A percentile compares a stretch with the other conserved stretches of the same genome.
Evolutionary conservation across 2,113 vertebrate species (phyloP).

Genomic region (Stegastes partitus): DNA sequence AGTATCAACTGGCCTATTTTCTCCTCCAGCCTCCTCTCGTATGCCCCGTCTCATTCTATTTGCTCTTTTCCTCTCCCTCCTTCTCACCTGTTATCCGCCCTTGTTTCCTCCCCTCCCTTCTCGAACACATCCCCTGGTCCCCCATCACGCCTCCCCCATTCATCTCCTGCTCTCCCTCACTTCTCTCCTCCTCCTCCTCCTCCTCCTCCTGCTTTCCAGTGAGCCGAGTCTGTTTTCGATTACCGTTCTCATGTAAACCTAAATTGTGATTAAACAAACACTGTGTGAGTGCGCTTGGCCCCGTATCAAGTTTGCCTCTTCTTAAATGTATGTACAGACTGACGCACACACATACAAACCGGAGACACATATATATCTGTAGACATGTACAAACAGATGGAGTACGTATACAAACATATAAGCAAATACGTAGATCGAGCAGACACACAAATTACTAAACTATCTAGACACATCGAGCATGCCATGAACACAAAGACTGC

Average conservation of each 20-base stretch:
- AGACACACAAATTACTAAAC: conserved; percentile 39
- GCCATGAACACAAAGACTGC: not conserved
- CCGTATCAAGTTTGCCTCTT: conserved; percentile 54
- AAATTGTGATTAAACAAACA: conserved; percentile 82
- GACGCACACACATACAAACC: conserved; percentile 26
- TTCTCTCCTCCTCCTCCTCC: conserved; percentile 20
- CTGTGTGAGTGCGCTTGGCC: conserved; percentile 61
- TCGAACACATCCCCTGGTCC: not conserved
- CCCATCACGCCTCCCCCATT: not conserved
- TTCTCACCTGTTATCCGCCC: conserved; percentile 25
- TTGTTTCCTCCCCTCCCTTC: conserved; percentile 1
- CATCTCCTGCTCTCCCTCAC: conserved; percentile 20
- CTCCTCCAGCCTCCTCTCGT: conserved; percentile 1
- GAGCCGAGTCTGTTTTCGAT: conserved; percentile 74
- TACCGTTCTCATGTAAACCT: conserved; percentile 77
- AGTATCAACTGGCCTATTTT: not conserved
- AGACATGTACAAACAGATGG: conserved; percentile 59
- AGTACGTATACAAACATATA: conserved; percentile 55
- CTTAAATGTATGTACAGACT: conserved; percentile 29
- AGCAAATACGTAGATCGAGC: conserved; percentile 24
- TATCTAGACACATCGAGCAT: conserved; percentile 39
- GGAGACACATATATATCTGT: conserved; percentile 36
- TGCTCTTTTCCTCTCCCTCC: not conserved
- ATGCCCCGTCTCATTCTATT: conserved; percentile 7
- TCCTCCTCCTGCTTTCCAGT: conserved; percentile 48